Base-by-base conservation (phyloP, 2,888 invertebrate genomes). In the Drosophila borealis region DNA sequence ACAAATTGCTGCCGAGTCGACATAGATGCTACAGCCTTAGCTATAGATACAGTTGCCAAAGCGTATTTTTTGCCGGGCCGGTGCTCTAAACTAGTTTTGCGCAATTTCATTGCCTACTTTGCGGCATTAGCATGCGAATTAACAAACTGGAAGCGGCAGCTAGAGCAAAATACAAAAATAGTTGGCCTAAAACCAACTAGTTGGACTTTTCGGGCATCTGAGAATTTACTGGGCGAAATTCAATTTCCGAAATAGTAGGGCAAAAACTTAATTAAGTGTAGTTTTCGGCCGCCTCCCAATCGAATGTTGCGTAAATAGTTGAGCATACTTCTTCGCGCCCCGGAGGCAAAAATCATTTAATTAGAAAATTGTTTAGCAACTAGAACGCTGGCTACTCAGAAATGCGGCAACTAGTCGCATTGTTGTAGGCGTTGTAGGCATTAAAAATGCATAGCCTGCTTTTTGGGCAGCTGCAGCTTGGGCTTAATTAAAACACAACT, bases 71-170 rank as follows among this genome's bases (percentile, higher is more conserved):
- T 29, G 57, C 45, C 19, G 44, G 59, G 34, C 55, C 66, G 60
- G 44, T 51, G 50, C 42, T 78, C 57, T 48, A 75, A 79, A 71
- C 76, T 71, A 73, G 67, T 67, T 73, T 72, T 67, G 65, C 59
- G 69, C 70, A 60, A 80, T 86, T 82, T 75, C 75, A 84, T 87
- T 64, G 78, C 78, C 71, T 84, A 71, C 70, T 78, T 87, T 73
- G 57, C 67, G 71, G 78, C 62, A 87, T 87, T 78, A 80, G 78
- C 78, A 81, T 75, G 63, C 66, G 72, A 88, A 84, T 85, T 85
- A 79, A 77, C 69, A 74, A 79, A 79, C 67, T 63, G 48, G 69
- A 57, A 54, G 36, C 61, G 42, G 11, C 41, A 60, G 34, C 53
- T 53, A 29, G 13, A 44, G 44, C 41, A 73, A 65, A 46, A 70